Evolutionary conservation across 2,797 vertebrate species (phyloP).

Genomic region (Rhinichthys osculus): DNA sequence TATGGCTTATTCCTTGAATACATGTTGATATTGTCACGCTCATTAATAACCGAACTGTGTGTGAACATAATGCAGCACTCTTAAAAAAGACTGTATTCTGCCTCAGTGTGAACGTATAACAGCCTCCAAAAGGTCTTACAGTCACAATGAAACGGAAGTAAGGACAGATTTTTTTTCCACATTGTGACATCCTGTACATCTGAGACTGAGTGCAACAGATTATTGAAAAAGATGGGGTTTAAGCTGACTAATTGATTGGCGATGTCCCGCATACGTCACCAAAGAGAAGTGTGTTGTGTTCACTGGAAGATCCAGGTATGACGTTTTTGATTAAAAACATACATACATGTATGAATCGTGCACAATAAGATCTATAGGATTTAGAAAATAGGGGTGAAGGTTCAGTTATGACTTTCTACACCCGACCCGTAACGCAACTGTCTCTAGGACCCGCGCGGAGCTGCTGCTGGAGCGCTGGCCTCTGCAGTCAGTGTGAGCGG

Average conservation of each 20-base stretch:
- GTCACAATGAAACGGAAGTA: neutral
- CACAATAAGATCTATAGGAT: neutral
- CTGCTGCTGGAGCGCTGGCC: slow-evolving; percentile 62
- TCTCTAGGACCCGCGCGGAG: slow-evolving; percentile 78
- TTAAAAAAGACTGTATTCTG: neutral
- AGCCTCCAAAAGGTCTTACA: too few relatives aligned
- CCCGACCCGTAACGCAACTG: neutral
- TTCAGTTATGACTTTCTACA: neutral
- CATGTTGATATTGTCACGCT: neutral
- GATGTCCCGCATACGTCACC: neutral
- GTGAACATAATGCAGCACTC: neutral
- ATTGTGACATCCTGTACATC: too few relatives aligned
- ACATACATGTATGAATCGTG: neutral
- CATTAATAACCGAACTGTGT: neutral
- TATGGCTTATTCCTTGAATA: neutral
- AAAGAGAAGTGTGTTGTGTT: neutral
- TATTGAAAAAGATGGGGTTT: neutral
- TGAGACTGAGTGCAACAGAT: neutral
- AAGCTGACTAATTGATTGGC: neutral
- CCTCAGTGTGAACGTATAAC: too few relatives aligned
- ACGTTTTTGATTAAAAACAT: neutral
- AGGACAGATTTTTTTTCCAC: too few relatives aligned
- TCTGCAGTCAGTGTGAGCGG: slow-evolving; percentile 82
- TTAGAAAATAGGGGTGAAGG: neutral
- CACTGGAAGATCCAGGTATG: neutral